Evolutionary conservation across 2,888 invertebrate species (phyloP).

Genomic region (Campoletis raptor): DNA sequence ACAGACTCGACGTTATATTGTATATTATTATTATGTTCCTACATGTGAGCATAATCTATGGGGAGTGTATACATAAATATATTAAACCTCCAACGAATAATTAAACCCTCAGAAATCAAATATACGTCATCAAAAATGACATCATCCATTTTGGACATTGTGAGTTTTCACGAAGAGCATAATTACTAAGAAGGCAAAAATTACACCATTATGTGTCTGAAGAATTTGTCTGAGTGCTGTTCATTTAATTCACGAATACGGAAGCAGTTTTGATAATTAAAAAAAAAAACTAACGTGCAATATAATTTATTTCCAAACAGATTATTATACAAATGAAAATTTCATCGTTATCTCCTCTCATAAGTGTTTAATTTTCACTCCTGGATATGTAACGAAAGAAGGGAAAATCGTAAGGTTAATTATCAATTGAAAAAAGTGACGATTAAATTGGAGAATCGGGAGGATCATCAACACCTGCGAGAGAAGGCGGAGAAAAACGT

Average conservation of each 20-base stretch:
- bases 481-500: constrained; percentile 43
- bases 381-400: background rate
- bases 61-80: constrained; percentile 56
- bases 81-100: constrained; percentile 77
- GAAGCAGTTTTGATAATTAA: background rate
- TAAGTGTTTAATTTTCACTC: constrained; percentile 37
- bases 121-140: constrained; percentile 62
- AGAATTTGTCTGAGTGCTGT: background rate
- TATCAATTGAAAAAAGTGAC: constrained; percentile 57
- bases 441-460: constrained; percentile 61
- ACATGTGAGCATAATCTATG: background rate
- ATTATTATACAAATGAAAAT: constrained; percentile 18
- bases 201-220: constrained; percentile 37
- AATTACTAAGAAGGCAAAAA: constrained; percentile 19
- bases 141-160: constrained; percentile 53
- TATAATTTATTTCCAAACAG: background rate
- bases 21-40: constrained; percentile 6
- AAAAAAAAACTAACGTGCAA: background rate
- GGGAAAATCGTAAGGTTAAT: constrained; percentile 42
- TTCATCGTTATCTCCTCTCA: constrained; percentile 18
- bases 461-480: constrained; percentile 60
- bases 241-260: background rate
- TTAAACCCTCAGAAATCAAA: constrained; percentile 75
- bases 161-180: constrained; percentile 61
- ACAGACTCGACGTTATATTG: constrained; percentile 32